phyloP scores from a whole-genome alignment of 2,888 invertebrate species.

The Protodeltote pygarga region DNA sequence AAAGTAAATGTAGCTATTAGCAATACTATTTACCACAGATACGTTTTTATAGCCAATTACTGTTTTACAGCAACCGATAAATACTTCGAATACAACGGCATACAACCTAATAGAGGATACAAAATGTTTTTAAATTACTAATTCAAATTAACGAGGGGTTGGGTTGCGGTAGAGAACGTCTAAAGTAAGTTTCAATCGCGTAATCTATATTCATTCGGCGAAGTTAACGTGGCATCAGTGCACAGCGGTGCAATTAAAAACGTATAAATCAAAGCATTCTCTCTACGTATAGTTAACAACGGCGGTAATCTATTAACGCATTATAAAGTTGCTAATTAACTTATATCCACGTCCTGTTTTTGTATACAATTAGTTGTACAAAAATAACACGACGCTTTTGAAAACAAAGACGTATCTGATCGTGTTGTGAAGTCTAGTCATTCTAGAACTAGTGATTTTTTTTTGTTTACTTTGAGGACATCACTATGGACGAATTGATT shows the following conservation, averaged over 20 bases:
- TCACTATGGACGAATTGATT: slow-evolving; percentile 3
- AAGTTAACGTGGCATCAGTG: slow-evolving; percentile 48
- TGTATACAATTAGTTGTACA: slow-evolving; percentile 6
- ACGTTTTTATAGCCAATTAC: slow-evolving; percentile 50
- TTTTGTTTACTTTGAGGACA: background rate
- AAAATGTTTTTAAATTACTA: slow-evolving; percentile 49
- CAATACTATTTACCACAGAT: slow-evolving; percentile 48
- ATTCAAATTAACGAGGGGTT: slow-evolving; percentile 46
- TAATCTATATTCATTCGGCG: slow-evolving; percentile 63
- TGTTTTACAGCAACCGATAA: slow-evolving; percentile 49
- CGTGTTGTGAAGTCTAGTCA: background rate
- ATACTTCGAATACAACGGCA: slow-evolving; percentile 42
- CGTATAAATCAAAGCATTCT: slow-evolving; percentile 68
- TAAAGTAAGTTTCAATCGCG: slow-evolving; percentile 49
- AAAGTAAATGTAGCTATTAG: slow-evolving; percentile 49
- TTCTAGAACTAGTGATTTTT: background rate
- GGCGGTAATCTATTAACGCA: slow-evolving; percentile 43
- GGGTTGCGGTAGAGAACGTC: slow-evolving; percentile 36
- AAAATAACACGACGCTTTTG: background rate
- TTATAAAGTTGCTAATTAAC: slow-evolving; percentile 41
- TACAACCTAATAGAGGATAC: slow-evolving; percentile 48
- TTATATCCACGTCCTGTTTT: slow-evolving; percentile 26
- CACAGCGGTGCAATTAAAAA: slow-evolving; percentile 69
- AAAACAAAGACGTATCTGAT: background rate
- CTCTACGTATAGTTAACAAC: slow-evolving; percentile 36